Evolutionary conservation across 2,888 invertebrate species (phyloP), one percentile per base, ranked within the genome.

Genomic region (Andricus quercusramuli): DNA sequence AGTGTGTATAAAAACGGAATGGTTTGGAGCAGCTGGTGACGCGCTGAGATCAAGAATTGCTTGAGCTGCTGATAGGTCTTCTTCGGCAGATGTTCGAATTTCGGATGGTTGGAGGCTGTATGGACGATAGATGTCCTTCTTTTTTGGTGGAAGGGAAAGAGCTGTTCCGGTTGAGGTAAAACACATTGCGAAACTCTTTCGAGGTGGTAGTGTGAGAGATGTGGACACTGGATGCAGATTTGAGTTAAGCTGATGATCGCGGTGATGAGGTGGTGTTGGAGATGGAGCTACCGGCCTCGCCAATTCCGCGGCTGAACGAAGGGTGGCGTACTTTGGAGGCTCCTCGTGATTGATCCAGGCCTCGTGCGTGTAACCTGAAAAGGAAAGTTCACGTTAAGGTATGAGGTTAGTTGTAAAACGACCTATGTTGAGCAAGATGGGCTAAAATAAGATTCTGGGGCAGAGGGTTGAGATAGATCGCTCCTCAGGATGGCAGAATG

Each of bases 41-140:
- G 97, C 96, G 93, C 97, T 97, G 84, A 98, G 94, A 93, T 98
- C 98, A 81, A 98, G 94, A 88, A 98, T 97, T 22, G 98, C 97
- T 91, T 97, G 97, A 3, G 97, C 97, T 25, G 97, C 97, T 88
- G 97, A 97, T 77, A 97, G 94, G 89, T 97, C 97, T 91, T 97
- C 97, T 90, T 97, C 96, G 47, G 96, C 96, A 3, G 95, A 95
- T 85, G 94, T 95, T 78, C 95, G 93, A 79, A 94, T 94, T 80
- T 93, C 93, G 70, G 91, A 92, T 1, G 90, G 85, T 80, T 93
- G 92, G 2, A 93, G 88, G 84, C 97, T 97, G 93, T 98, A 98
- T 0, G 98, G 98, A 83, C 97, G 94, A 93, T 97, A 98, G 88
- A 98, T 97, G 93, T 98, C 97, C 93, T 97, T 97, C 93, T 97